Evolutionary conservation across 2,888 invertebrate genomes (phyloP).

Genomic region (Nasonovia ribisnigri): DNA sequence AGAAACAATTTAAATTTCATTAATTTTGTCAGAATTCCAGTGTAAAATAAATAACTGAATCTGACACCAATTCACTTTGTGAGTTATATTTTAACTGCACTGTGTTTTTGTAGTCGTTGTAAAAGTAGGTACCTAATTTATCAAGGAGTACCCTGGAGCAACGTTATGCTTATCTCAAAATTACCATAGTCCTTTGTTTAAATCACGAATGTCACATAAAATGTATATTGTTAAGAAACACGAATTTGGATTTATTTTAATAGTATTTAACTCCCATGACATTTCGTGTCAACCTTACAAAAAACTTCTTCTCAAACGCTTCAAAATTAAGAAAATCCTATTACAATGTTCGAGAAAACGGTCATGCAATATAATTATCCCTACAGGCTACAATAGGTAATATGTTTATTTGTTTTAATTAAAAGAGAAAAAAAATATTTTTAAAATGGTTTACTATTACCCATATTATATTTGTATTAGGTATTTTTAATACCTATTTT

Average conservation of each 20-base stretch:
- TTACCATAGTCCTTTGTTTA: conserved; percentile 49
- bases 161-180: conserved; percentile 12
- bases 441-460: no score
- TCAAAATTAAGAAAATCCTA: conserved; percentile 11
- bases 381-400: not conserved
- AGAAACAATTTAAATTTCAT: not conserved
- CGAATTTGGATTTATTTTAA: conserved; percentile 22
- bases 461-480: no score
- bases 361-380: conserved; percentile 3
- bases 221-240: conserved; percentile 20
- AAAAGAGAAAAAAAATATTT: not conserved
- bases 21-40: not conserved
- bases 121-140: conserved; percentile 33
- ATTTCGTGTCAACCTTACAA: not conserved
- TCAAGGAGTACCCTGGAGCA: not conserved
- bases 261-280: conserved; percentile 9
- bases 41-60: conserved; percentile 41
- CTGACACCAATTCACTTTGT: conserved; percentile 36
- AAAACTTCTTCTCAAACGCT: conserved; percentile 27
- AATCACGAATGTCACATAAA: conserved; percentile 44
- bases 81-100: not conserved
- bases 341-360: not conserved
- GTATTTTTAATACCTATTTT: no score
- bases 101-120: not conserved
- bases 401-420: not conserved